Evolutionary conservation across 2,797 vertebrate genomes (phyloP).

Genomic region (Lagorchestes hirsutus): DNA sequence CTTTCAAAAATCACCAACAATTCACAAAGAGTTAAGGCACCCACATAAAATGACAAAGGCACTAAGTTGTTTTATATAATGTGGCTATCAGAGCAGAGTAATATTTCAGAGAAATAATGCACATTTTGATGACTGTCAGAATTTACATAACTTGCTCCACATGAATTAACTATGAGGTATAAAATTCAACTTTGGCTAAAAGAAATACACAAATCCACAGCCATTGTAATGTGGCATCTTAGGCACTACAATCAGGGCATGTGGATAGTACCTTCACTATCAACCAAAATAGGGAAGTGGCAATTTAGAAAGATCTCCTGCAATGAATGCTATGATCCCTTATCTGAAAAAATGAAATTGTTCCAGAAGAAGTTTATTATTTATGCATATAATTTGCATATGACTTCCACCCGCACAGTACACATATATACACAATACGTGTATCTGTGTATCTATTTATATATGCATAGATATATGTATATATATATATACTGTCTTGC

Average conservation of each 20-base stretch:
- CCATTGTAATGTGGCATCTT: slow-evolving; percentile 71
- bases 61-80: slow-evolving; percentile 82
- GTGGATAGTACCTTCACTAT: slow-evolving; percentile 76
- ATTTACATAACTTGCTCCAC: slow-evolving; percentile 88
- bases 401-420: not conserved
- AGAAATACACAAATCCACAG: slow-evolving; percentile 75
- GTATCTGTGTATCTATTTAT: not conserved
- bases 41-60: slow-evolving; percentile 84
- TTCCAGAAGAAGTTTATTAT: slow-evolving; percentile 38
- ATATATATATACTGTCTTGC: not conserved
- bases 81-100: slow-evolving; percentile 80
- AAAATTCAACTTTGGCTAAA: slow-evolving; percentile 87
- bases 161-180: slow-evolving; percentile 89
- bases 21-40: slow-evolving; percentile 83
- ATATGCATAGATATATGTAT: not conserved
- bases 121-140: slow-evolving; percentile 88
- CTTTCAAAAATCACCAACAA: slow-evolving; percentile 59
- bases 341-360: slow-evolving; percentile 56
- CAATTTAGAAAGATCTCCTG: slow-evolving; percentile 53
- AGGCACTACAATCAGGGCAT: slow-evolving; percentile 67
- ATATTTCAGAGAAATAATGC: slow-evolving; percentile 85
- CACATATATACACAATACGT: not conserved
- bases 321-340: slow-evolving; percentile 64
- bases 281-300: slow-evolving; percentile 67
- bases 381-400: not conserved